Evolutionary conservation across 2,888 invertebrate genomes (phyloP).

Genomic region (Nomada ferruginata): DNA sequence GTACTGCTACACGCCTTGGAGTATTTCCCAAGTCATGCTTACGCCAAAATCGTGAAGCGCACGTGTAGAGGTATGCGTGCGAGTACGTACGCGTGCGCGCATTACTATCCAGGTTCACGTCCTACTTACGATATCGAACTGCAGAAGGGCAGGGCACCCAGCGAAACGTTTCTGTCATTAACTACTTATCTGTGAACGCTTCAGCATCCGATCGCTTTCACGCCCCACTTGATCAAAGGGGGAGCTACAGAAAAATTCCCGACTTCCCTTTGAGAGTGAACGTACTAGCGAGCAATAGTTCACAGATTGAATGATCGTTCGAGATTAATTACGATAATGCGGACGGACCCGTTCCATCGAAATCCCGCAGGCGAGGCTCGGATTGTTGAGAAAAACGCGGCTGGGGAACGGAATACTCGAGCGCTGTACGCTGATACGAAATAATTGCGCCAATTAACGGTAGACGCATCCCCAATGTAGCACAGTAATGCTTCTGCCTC

Average conservation of each 20-base stretch:
- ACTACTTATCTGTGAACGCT: slow-evolving; percentile 56
- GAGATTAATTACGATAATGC: slow-evolving; percentile 38
- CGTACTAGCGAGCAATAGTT: slow-evolving; percentile 38
- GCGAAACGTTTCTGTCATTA: slow-evolving; percentile 61
- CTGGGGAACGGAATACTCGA: neutral
- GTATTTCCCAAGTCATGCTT: slow-evolving; percentile 31
- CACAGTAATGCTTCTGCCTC: neutral
- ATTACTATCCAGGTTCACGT: slow-evolving; percentile 74
- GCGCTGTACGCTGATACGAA: slow-evolving; percentile 3
- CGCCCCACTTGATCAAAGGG: neutral
- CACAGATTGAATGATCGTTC: slow-evolving; percentile 3
- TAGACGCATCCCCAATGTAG: neutral
- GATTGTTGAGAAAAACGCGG: neutral
- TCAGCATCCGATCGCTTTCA: neutral
- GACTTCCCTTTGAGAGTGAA: neutral
- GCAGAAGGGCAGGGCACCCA: slow-evolving; percentile 59
- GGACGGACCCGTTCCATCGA: slow-evolving; percentile 13
- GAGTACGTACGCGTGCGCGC: slow-evolving; percentile 31
- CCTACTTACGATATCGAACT: slow-evolving; percentile 81
- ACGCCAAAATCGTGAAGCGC: slow-evolving; percentile 33
- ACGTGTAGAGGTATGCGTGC: slow-evolving; percentile 1
- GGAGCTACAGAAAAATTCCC: neutral
- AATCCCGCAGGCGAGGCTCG: neutral
- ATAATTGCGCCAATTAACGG: slow-evolving; percentile 38
- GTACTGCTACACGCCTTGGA: neutral